Evolutionary conservation across 2,113 vertebrate species (phyloP).

Genomic region (Paralichthys olivaceus): DNA sequence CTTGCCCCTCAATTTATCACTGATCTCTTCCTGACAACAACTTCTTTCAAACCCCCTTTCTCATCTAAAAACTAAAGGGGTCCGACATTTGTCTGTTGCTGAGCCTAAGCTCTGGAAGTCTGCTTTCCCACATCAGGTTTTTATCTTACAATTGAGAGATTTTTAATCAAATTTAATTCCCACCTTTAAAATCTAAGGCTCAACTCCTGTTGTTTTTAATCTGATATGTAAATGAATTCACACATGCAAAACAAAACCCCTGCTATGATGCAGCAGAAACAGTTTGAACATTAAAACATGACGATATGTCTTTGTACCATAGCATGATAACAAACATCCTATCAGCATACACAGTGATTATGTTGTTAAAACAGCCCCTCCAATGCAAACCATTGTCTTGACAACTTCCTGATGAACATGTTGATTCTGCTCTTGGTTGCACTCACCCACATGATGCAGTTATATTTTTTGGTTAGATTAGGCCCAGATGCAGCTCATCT

Average conservation of each 20-base stretch:
- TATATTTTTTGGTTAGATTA: conserved; percentile 19
- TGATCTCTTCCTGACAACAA: too few species aligned
- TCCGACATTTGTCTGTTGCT: too few species aligned
- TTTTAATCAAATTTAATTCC: too few species aligned
- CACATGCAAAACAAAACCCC: conserved; percentile 2
- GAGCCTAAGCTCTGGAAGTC: too few species aligned
- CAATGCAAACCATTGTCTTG: conserved; percentile 3
- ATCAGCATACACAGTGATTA: background rate
- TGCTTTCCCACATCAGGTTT: too few species aligned
- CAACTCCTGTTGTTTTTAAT: background rate
- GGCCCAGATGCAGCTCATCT: conserved; percentile 17
- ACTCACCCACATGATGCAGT: conserved; percentile 77
- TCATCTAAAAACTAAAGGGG: too few species aligned
- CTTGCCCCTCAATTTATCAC: too few species aligned
- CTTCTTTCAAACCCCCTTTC: too few species aligned
- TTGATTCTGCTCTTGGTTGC: conserved; percentile 8
- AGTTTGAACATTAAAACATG: background rate
- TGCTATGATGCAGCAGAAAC: conserved; percentile 9
- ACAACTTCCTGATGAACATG: background rate
- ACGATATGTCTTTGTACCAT: background rate
- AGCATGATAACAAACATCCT: background rate
- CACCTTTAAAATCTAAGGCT: too few species aligned
- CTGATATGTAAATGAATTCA: background rate
- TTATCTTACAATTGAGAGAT: too few species aligned
- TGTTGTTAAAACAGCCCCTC: background rate